Evolutionary conservation across 2,888 invertebrate species (phyloP).

Genomic region (Patella depressa): DNA sequence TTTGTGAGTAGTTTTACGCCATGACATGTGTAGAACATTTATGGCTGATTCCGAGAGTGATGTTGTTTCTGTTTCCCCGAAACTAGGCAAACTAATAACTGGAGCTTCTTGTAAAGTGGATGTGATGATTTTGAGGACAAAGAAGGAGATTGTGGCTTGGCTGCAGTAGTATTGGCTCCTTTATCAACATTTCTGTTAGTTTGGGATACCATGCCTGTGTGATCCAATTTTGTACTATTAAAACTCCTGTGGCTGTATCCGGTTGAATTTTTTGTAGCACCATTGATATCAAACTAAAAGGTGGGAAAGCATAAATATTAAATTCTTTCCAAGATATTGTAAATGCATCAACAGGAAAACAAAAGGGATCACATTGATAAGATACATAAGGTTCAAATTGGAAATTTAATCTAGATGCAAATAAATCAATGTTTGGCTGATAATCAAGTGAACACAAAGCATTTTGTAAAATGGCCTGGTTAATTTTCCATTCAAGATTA

Average conservation of each 20-base stretch:
- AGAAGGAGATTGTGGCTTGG: not conserved
- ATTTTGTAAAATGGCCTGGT: not conserved
- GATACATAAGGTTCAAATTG: constrained; percentile 24
- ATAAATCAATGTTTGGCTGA: constrained; percentile 28
- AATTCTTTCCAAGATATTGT: constrained; percentile 14
- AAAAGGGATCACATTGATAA: constrained; percentile 23
- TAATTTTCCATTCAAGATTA: constrained; percentile 25
- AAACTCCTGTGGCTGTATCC: no score
- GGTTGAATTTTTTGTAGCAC: no score
- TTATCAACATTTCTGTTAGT: constrained; percentile 16
- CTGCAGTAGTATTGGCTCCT: not conserved
- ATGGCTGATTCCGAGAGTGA: no score
- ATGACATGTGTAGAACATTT: no score
- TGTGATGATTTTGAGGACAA: not conserved
- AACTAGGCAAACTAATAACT: no score
- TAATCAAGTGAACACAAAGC: not conserved
- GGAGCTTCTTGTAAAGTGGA: not conserved
- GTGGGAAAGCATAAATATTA: no score
- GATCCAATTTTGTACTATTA: no score
- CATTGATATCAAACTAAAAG: no score
- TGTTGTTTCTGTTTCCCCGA: no score
- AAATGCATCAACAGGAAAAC: constrained; percentile 24
- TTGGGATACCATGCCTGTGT: constrained; percentile 21
- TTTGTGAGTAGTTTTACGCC: no score
- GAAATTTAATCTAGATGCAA: constrained; percentile 32